These are phyloP conservation scores for Machimus rusticus DNA, from an alignment of 2,888 invertebrate genomes.

Conservation along the genomic window DNA sequence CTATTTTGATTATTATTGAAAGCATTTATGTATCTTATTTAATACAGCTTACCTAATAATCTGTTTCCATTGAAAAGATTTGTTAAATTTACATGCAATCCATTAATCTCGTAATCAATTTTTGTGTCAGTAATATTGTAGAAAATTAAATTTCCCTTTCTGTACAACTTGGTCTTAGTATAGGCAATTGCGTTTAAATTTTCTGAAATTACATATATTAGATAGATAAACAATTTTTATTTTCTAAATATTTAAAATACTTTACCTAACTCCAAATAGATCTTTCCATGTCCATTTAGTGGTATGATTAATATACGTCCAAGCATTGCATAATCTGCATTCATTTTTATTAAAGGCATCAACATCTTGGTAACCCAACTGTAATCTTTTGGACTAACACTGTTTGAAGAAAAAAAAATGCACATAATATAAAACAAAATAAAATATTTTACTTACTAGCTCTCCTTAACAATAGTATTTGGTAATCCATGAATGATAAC, in stretches of 20 bases:
- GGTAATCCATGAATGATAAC: constrained; percentile 75
- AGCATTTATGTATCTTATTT: background rate
- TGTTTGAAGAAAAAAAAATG: background rate
- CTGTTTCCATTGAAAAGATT: constrained; percentile 78
- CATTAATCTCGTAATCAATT: constrained; percentile 74
- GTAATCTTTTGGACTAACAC: constrained; percentile 14
- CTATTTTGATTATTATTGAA: too few relatives aligned
- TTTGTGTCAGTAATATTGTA: constrained; percentile 74
- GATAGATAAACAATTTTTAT: background rate
- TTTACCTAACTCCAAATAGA: constrained; percentile 78
- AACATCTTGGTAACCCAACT: constrained; percentile 66
- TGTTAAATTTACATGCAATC: constrained; percentile 72
- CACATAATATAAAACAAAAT: background rate
- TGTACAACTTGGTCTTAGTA: constrained; percentile 71
- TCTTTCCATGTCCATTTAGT: constrained; percentile 71
- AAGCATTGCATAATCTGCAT: constrained; percentile 73
- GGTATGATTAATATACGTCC: constrained; percentile 76
- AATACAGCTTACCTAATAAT: constrained; percentile 68
- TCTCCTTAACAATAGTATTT: constrained; percentile 70
- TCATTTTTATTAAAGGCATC: constrained; percentile 72
- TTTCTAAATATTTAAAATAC: background rate
- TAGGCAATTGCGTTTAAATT: constrained; percentile 73
- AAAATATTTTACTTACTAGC: constrained; percentile 66
- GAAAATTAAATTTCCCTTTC: constrained; percentile 71
- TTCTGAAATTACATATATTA: constrained; percentile 60